Percentiles rank a stretch among this genome's conserved stretches.
phyloP scores from a whole-genome alignment of 2,113 vertebrate genomes.

The Brachyistius frenatus region DNA sequence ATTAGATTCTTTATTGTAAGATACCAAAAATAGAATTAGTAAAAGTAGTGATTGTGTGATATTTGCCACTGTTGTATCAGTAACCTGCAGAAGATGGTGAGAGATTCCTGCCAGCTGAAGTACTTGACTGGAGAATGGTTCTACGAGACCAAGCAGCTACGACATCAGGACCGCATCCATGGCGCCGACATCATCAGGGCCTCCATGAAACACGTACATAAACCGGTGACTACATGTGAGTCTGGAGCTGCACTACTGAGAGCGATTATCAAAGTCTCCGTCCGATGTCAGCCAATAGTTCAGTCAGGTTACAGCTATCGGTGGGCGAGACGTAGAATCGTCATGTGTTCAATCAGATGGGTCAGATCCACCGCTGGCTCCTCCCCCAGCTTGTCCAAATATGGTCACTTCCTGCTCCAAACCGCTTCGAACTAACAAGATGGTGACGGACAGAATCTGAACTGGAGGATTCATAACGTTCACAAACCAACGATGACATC shows the following conservation, averaged over 20 bases:
- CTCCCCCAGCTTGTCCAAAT: too few relatives aligned
- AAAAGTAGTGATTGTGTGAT: background rate
- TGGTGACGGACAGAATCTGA: too few relatives aligned
- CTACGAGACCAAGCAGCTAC: slow-evolving; percentile 92
- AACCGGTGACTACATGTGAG: slow-evolving; percentile 85
- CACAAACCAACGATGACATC: too few relatives aligned
- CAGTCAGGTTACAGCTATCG: too few relatives aligned
- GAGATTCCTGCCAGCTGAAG: slow-evolving; percentile 86
- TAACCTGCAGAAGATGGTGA: slow-evolving; percentile 85
- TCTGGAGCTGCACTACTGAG: background rate
- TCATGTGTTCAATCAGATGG: too few relatives aligned
- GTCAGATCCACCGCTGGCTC: too few relatives aligned
- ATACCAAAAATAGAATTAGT: background rate
- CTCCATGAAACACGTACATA: slow-evolving; percentile 86
- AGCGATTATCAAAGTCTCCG: too few relatives aligned
- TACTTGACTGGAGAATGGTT: slow-evolving; percentile 97
- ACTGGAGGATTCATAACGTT: too few relatives aligned
- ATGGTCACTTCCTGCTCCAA: too few relatives aligned
- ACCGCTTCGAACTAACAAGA: too few relatives aligned
- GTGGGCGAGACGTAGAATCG: too few relatives aligned
- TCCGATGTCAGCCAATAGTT: too few relatives aligned
- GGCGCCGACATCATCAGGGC: slow-evolving; percentile 92
- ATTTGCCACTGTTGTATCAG: slow-evolving; percentile 69
- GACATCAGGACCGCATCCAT: slow-evolving; percentile 91
- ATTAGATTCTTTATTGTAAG: background rate